These are phyloP conservation scores for Sprattus sprattus DNA, from an alignment of 2,113 vertebrate genomes.

Conservation along the genomic window DNA sequence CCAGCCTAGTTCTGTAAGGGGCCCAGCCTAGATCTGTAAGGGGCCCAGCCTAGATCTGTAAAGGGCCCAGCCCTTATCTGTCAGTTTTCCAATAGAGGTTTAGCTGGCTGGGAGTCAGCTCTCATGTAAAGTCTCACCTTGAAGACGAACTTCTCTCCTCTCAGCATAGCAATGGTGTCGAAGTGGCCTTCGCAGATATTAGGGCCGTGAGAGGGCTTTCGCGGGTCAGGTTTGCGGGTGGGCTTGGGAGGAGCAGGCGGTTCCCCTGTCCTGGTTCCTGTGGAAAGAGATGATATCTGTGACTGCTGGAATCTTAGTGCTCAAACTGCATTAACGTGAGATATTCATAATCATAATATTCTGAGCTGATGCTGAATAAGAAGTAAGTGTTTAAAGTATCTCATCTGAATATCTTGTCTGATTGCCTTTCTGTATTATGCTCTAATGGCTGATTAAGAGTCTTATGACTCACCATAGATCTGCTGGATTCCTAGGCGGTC, in stretches of 20 bases:
- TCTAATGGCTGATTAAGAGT: no score
- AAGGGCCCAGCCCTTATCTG: not conserved
- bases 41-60: not conserved
- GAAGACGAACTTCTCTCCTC: constrained; percentile 91
- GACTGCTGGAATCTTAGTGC: not conserved
- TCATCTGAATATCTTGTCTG: no score
- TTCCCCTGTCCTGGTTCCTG: constrained; percentile 64
- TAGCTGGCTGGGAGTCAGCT: not conserved
- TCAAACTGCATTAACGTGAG: not conserved
- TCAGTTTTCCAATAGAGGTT: not conserved
- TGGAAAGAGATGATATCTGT: not conserved
- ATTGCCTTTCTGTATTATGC: not conserved
- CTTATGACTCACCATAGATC: constrained; percentile 74
- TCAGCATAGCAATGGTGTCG: constrained; percentile 84
- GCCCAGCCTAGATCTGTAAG: not conserved
- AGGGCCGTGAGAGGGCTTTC: constrained; percentile 65
- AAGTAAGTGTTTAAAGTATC: no score
- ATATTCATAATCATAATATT: no score
- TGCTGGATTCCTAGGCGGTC: constrained; percentile 85
- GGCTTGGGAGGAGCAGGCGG: constrained; percentile 60
- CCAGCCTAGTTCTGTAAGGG: not conserved
- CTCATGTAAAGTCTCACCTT: constrained; percentile 68
- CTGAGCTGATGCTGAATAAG: no score
- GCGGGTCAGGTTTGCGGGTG: constrained; percentile 61
- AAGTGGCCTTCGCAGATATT: constrained; percentile 87